Base-by-base conservation (phyloP, 2,888 invertebrate genomes). In the Catonia carolina region DNA sequence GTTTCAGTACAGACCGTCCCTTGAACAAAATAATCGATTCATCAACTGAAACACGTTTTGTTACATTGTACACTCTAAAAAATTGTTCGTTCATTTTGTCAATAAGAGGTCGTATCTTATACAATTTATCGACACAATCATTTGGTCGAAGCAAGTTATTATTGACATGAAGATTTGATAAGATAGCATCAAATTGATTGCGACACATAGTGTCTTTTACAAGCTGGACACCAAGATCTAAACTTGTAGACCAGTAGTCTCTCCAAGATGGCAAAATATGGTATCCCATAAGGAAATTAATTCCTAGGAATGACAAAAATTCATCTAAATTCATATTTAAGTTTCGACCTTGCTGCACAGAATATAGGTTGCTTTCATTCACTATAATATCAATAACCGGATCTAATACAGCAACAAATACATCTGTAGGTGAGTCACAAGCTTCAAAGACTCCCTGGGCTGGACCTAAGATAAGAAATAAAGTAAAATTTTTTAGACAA, bases 261-360 rank as follows among this genome's bases (percentile, higher is more conserved):
- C 35, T 56, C 8, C 39, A 18, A 10, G 45, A 36, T 8, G 56
- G 52, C 15, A 56, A 22, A 1, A 14, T 10, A 36, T 56, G 52
- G 47, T 56, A 52, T 33, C 52, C 56, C 52, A 56, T 56, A 12
- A 56, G 35, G 52, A 56, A 56, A 20, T 56, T 56, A 8, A 56
- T 52, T 20, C 52, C 56, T 22, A 52, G 20, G 35, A 56, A 56
- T 22, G 47, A 41, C 23, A 55, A 55, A 12, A 55, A 33, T 31
- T 49, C 55, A 3, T 55, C 15, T 50, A 31, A 15, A 39, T 55
- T 55, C 20, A 55, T 17, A 50, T 55, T 55, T 6, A 50, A 14
- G 2, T 12, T 33, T 33, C 50, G 49, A 14, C 45, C 36, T 20
- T 45, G 20, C 27, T 56, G 51, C 14, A 33, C 33, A 17, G 51